Conservation (phyloP, 2,113 vertebrate genomes). For the Casuarius casuarius region DNA sequence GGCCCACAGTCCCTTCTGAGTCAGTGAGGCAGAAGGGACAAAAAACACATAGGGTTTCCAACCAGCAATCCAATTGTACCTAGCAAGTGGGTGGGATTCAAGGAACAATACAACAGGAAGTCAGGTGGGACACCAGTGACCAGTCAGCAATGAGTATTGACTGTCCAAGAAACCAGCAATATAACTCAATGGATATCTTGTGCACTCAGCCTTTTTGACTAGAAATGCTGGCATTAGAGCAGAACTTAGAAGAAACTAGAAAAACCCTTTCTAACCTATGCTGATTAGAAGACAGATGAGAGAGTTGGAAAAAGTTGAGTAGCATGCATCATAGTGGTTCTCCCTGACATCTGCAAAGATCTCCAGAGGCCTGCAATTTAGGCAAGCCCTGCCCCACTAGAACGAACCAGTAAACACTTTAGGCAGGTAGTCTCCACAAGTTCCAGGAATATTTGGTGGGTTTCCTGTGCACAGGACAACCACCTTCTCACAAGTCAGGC, state of each 20-base stretch:
- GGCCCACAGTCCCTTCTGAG: neutral
- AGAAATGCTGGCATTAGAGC: neutral
- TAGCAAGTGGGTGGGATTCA: neutral
- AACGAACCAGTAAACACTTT: neutral
- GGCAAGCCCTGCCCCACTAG: neutral
- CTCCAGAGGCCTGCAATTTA: neutral
- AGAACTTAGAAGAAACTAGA: neutral
- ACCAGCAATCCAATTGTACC: rapidly evolving
- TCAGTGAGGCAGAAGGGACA: rapidly evolving
- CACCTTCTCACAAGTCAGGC: neutral
- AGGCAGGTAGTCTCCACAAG: neutral
- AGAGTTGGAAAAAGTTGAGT: neutral
- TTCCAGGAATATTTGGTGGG: neutral
- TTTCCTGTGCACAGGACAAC: too few relatives aligned
- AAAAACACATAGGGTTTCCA: neutral
- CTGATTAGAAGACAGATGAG: rapidly evolving
- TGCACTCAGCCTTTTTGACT: neutral
- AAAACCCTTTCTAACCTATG: neutral
- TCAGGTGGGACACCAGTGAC: neutral
- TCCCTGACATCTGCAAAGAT: neutral
- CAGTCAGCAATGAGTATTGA: neutral
- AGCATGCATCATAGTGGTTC: neutral
- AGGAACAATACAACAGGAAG: rapidly evolving
- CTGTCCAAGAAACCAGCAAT: neutral
- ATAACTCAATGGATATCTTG: neutral